These are phyloP conservation scores for Cryptus viduatorius DNA, from an alignment of 2,888 invertebrate species.

Conservation along the genomic window DNA sequence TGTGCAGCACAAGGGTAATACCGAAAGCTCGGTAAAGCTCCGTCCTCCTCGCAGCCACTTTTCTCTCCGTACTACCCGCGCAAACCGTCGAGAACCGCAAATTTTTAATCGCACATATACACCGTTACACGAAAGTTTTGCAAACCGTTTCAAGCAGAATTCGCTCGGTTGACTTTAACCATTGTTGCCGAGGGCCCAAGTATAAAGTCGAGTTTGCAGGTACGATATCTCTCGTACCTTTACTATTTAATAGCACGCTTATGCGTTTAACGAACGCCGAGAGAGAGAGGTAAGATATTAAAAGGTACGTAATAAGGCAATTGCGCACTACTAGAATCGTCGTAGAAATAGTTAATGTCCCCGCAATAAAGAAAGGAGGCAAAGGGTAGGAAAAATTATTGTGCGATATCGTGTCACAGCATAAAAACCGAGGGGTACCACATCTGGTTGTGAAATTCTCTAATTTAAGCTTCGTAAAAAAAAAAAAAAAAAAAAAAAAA, in stretches of 20 bases:
- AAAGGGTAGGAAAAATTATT: conserved; percentile 20
- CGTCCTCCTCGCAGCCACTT: background rate
- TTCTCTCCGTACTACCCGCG: background rate
- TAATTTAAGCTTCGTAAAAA: conserved; percentile 35
- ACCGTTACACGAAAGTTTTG: conserved; percentile 2
- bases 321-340: conserved; percentile 4
- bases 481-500: conserved; percentile 1
- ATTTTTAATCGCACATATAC: conserved; percentile 13
- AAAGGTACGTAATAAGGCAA: background rate
- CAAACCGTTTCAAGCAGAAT: background rate
- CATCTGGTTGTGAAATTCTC: conserved; percentile 35
- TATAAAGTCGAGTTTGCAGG: conserved; percentile 2
- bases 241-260: conserved; percentile 18
- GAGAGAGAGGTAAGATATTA: background rate
- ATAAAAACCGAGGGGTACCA: conserved; percentile 7
- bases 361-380: background rate
- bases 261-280: background rate
- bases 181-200: background rate
- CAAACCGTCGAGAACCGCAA: background rate
- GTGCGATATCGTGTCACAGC: conserved; percentile 24
- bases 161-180: background rate
- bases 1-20: background rate
- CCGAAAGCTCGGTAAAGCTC: background rate
- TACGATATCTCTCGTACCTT: background rate
- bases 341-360: background rate